Evolutionary conservation across 2,888 invertebrate genomes (phyloP).

Genomic region (Megalurothrips usitatus): DNA sequence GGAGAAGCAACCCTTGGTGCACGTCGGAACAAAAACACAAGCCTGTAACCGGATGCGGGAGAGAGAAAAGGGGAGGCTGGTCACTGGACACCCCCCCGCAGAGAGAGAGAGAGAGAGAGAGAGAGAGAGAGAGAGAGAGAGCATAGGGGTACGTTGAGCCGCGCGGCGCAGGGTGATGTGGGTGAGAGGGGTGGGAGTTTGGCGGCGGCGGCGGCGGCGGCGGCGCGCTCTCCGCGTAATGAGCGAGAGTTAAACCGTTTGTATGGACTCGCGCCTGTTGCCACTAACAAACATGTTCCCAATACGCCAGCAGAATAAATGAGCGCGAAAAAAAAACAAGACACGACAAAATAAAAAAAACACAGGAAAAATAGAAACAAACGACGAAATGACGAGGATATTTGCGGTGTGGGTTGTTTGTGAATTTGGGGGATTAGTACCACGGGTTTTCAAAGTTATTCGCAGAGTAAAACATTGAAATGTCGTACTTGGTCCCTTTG

Average conservation of each 20-base stretch:
- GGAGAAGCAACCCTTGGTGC: not conserved
- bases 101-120: no score
- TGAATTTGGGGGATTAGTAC: no score
- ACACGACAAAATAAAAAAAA: no score
- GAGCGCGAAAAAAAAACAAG: not conserved
- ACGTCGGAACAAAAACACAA: slow-evolving; percentile 2
- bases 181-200: not conserved
- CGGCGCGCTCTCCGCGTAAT: not conserved
- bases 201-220: not conserved
- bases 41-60: slow-evolving; percentile 21
- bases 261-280: slow-evolving; percentile 24
- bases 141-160: no score
- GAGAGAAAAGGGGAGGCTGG: not conserved
- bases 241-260: slow-evolving; percentile 20
- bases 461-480: no score
- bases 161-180: not conserved
- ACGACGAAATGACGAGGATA: no score
- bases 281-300: slow-evolving; percentile 24
- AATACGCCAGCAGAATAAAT: not conserved
- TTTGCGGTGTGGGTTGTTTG: no score
- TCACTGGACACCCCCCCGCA: slow-evolving; percentile 12
- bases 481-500: no score
- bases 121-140: no score
- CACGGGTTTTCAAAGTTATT: no score
- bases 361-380: not conserved